phyloP scores from a whole-genome alignment of 2,888 invertebrate species.

The Catocala nupta region DNA sequence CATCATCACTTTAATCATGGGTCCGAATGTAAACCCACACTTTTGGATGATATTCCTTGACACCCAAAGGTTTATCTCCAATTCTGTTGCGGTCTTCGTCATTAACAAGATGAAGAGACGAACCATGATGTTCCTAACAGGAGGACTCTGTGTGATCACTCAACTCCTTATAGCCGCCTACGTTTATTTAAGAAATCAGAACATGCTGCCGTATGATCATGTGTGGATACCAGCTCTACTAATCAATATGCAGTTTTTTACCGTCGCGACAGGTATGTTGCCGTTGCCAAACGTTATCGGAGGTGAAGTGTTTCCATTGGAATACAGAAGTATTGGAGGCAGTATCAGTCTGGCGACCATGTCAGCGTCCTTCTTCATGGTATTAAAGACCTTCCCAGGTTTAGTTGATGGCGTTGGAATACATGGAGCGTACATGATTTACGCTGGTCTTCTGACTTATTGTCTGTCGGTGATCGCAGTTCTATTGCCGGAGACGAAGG shows the following conservation, averaged over 20 bases:
- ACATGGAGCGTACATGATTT: constrained; percentile 87
- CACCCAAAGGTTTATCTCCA: constrained; percentile 86
- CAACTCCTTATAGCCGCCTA: constrained; percentile 84
- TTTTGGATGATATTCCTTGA: constrained; percentile 90
- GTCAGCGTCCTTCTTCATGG: constrained; percentile 87
- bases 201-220: constrained; percentile 60
- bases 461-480: constrained; percentile 85
- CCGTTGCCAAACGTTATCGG: constrained; percentile 90
- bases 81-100: constrained; percentile 87
- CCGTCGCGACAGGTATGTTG: constrained; percentile 86
- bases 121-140: constrained; percentile 87
- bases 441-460: constrained; percentile 82
- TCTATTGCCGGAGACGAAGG: constrained; percentile 89
- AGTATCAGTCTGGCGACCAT: constrained; percentile 87
- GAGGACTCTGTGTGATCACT: constrained; percentile 84
- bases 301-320: constrained; percentile 89
- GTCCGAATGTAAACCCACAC: constrained; percentile 87
- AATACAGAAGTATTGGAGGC: constrained; percentile 88
- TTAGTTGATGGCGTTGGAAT: constrained; percentile 83
- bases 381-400: constrained; percentile 88
- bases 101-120: constrained; percentile 88
- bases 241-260: constrained; percentile 84
- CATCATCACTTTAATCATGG: constrained; percentile 86
- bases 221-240: constrained; percentile 81
- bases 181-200: constrained; percentile 64